A percentile compares a stretch with the other conserved stretches of the same genome.
These are phyloP conservation scores for Polyploca ridens DNA, from an alignment of 2,888 invertebrate species.

Conservation along the genomic window DNA sequence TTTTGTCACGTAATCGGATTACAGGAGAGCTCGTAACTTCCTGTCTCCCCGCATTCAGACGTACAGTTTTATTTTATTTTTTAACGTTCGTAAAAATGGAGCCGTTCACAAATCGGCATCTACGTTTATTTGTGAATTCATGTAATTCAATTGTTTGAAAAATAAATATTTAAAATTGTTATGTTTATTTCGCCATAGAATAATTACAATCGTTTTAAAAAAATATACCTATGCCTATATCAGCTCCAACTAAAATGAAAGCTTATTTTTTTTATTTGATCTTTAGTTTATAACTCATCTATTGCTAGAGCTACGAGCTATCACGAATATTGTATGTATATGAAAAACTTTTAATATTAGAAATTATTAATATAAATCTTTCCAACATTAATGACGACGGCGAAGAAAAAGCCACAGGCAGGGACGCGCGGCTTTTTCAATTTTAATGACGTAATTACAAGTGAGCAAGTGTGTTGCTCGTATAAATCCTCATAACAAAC, in stretches of 20 bases:
- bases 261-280: no score
- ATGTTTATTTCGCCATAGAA: no score
- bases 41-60: constrained; percentile 41
- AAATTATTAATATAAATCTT: neutral
- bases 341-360: neutral
- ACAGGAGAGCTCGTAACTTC: constrained; percentile 50
- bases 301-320: no score
- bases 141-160: neutral
- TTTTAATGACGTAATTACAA: constrained; percentile 41
- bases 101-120: neutral
- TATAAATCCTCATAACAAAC: constrained; percentile 9
- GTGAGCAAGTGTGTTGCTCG: neutral
- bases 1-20: constrained; percentile 69
- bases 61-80: constrained; percentile 35
- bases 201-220: no score
- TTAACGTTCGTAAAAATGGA: constrained; percentile 15
- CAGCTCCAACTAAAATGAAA: no score
- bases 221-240: no score
- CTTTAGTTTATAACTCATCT: no score
- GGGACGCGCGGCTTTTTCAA: constrained; percentile 27
- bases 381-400: neutral
- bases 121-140: constrained; percentile 7
- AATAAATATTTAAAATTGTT: neutral
- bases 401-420: neutral
- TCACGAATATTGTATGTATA: no score